phyloP scores from a whole-genome alignment of 2,888 invertebrate species.

The Acronicta leporina region DNA sequence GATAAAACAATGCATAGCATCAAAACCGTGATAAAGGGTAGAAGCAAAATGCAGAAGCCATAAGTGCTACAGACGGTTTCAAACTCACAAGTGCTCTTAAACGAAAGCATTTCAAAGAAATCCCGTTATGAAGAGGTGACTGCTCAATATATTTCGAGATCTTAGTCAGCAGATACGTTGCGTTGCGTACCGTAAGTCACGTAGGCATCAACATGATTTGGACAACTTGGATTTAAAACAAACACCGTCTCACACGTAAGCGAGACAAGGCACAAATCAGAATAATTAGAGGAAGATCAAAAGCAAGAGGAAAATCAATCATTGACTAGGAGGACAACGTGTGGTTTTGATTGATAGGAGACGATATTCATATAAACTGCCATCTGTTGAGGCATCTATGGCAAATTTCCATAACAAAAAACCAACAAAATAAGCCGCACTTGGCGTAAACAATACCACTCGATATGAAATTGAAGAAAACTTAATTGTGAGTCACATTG shows the following conservation, averaged over 20 bases:
- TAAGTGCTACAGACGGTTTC: not conserved
- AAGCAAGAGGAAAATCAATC: no score
- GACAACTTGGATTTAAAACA: slow-evolving; percentile 5
- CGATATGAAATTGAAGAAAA: no score
- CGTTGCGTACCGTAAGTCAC: slow-evolving; percentile 17
- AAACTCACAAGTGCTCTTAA: slow-evolving; percentile 5
- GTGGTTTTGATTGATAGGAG: no score
- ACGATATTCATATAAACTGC: no score
- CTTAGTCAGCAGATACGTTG: slow-evolving; percentile 23
- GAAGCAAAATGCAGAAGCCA: not conserved
- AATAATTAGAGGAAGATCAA: no score
- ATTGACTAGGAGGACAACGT: no score
- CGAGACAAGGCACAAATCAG: not conserved
- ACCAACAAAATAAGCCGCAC: no score
- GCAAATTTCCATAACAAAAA: no score
- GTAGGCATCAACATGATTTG: slow-evolving; percentile 19
- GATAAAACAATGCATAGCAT: no score
- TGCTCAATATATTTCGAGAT: slow-evolving; percentile 23
- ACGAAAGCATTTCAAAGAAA: slow-evolving; percentile 8
- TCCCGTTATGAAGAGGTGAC: slow-evolving; percentile 6
- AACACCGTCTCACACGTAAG: slow-evolving; percentile 11
- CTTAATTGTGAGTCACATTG: no score
- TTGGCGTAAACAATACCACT: no score
- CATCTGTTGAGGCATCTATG: no score
- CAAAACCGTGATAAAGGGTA: not conserved